Evolutionary conservation across 2,888 invertebrate genomes (phyloP).

Genomic region (Amiota minor): DNA sequence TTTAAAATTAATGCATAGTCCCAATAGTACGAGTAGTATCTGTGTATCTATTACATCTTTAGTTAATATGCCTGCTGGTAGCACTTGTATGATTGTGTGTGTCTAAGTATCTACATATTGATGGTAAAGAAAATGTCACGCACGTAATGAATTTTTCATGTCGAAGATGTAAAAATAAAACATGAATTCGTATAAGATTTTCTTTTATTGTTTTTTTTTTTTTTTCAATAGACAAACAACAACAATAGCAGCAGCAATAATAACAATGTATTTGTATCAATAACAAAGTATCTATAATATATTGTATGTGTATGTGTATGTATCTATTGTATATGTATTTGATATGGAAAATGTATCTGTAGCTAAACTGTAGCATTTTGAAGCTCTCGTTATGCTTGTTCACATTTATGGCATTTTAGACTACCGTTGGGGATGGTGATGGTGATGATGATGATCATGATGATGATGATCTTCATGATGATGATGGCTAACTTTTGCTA

Average conservation of each 20-base stretch:
- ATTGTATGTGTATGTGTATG: too few species aligned
- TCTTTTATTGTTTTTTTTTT: neutral
- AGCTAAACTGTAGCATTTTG: neutral
- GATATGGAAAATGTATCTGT: too few species aligned
- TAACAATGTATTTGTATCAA: too few species aligned
- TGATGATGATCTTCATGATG: too few species aligned
- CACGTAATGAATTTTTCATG: constrained; percentile 45
- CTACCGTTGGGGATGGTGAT: too few species aligned
- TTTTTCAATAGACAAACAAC: neutral
- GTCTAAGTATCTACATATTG: constrained; percentile 11
- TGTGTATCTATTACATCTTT: too few species aligned
- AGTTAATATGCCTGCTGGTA: too few species aligned
- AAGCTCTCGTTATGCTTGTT: constrained; percentile 47
- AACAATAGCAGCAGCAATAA: neutral
- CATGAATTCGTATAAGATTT: neutral
- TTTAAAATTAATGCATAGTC: too few species aligned
- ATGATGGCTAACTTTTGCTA: neutral
- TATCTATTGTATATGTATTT: too few species aligned
- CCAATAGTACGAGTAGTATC: too few species aligned
- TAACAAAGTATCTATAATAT: too few species aligned
- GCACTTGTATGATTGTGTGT: neutral
- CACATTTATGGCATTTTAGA: constrained; percentile 43
- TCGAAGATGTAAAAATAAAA: neutral
- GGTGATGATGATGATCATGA: too few species aligned
- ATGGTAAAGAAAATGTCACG: constrained; percentile 55